A percentile compares a stretch with the other conserved stretches of the same genome.
Evolutionary conservation across 2,113 vertebrate genomes (phyloP).

Genomic region (Gadus chalcogrammus): DNA sequence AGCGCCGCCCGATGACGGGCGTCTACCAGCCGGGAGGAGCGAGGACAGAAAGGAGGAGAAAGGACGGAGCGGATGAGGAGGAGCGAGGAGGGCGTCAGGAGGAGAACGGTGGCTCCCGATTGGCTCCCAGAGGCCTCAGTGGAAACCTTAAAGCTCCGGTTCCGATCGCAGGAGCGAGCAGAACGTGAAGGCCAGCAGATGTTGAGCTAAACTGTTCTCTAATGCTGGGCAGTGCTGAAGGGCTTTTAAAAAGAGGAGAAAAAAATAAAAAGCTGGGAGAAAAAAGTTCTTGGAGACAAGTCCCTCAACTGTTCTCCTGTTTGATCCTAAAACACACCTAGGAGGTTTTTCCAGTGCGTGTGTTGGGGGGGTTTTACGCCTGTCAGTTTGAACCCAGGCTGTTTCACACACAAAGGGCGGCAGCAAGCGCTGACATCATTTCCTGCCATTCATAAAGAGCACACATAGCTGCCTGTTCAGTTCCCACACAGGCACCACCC

Average conservation of each 20-base stretch:
- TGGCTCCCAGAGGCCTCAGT: neutral
- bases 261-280: neutral
- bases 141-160: neutral
- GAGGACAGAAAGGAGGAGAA: constrained; percentile 12
- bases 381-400: constrained; percentile 28
- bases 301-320: constrained; percentile 1
- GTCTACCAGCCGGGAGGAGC: constrained; percentile 73
- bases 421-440: constrained; percentile 72
- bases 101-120: constrained; percentile 1
- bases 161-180: neutral
- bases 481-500: constrained; percentile 62
- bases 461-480: constrained; percentile 72
- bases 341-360: constrained; percentile 8
- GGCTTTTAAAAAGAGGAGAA: neutral
- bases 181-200: neutral
- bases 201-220: neutral
- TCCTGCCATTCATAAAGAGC: constrained; percentile 74
- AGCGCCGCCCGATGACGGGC: constrained; percentile 89
- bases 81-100: neutral
- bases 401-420: constrained; percentile 54
- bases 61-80: constrained; percentile 6
- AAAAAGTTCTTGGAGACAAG: neutral
- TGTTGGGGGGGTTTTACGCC: constrained; percentile 34
- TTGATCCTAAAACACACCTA: constrained; percentile 18
- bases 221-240: neutral